A percentile compares a stretch with the other conserved stretches of the same genome.
phyloP scores from a whole-genome alignment of 2,797 vertebrate genomes.

The Pangasius krempfi region DNA sequence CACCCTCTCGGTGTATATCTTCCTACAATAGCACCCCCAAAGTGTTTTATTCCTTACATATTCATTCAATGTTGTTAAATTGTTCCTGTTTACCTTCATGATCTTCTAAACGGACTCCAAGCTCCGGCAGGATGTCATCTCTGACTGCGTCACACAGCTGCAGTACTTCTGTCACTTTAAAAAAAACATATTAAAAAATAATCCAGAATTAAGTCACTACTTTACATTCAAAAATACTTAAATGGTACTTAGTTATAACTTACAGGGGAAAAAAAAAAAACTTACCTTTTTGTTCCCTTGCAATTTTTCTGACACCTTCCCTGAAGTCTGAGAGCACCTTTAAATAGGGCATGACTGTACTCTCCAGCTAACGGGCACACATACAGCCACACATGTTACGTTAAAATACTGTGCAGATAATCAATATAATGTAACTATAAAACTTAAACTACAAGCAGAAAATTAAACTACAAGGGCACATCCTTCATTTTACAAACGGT shows the following conservation, averaged over 20 bases:
- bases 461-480: background rate
- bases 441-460: background rate
- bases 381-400: background rate
- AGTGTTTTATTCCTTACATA: background rate
- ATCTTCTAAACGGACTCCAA: conserved; percentile 94
- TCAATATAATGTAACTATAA: background rate
- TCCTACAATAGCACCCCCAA: background rate
- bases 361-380: conserved; percentile 80
- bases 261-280: background rate
- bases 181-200: background rate
- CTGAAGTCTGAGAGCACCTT: conserved; percentile 89
- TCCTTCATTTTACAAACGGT: background rate
- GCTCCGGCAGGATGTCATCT: conserved; percentile 88
- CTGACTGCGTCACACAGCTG: conserved; percentile 87
- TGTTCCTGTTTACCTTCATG: conserved; percentile 84
- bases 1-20: background rate
- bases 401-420: background rate
- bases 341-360: conserved; percentile 91
- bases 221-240: conserved; percentile 6
- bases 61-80: background rate
- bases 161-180: conserved; percentile 84
- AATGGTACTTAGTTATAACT: background rate
- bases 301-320: conserved; percentile 86
- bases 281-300: conserved; percentile 88
- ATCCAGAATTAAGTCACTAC: background rate